These are phyloP conservation scores for Dendroctonus ponderosae DNA, from an alignment of 1,140 invertebrate genomes.

Conservation along the genomic window DNA sequence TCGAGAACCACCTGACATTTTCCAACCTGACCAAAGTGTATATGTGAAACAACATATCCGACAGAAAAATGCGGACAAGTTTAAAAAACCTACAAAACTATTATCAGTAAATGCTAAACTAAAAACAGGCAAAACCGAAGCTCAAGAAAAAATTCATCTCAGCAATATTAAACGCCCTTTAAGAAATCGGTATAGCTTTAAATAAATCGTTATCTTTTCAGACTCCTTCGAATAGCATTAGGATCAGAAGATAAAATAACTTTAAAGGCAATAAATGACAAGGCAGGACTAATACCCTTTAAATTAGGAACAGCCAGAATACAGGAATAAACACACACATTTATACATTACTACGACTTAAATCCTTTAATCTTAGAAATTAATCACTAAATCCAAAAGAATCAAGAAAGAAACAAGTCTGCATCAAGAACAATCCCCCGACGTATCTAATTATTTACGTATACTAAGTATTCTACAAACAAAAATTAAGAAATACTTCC, in stretches of 20 bases:
- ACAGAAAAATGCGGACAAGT: conserved; percentile 22
- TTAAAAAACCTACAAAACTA: conserved; percentile 3
- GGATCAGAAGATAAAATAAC: background rate
- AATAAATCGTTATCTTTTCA: conserved; percentile 13
- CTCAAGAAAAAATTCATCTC: conserved; percentile 11
- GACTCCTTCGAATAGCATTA: background rate
- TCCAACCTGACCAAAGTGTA: background rate
- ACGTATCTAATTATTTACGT: too few species aligned
- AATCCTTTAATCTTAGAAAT: too few species aligned
- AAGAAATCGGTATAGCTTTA: conserved; percentile 12
- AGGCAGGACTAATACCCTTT: conserved; percentile 1
- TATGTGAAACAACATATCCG: conserved; percentile 16
- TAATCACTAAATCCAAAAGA: too few species aligned
- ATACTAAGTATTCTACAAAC: too few species aligned
- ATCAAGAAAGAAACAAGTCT: too few species aligned
- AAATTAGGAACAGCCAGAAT: conserved; percentile 8
- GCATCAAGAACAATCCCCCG: too few species aligned
- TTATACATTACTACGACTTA: too few species aligned
- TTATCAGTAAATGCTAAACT: background rate
- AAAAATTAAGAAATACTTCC: conserved; percentile 37
- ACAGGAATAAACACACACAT: background rate
- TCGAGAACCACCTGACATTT: background rate
- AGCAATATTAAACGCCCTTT: conserved; percentile 17
- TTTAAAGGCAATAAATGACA: conserved; percentile 1
- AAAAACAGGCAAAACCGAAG: conserved; percentile 3